Percentiles rank a stretch among this genome's conserved stretches.
Evolutionary conservation across 2,797 vertebrate genomes (phyloP).

Genomic region (Kryptopterus vitreolus): DNA sequence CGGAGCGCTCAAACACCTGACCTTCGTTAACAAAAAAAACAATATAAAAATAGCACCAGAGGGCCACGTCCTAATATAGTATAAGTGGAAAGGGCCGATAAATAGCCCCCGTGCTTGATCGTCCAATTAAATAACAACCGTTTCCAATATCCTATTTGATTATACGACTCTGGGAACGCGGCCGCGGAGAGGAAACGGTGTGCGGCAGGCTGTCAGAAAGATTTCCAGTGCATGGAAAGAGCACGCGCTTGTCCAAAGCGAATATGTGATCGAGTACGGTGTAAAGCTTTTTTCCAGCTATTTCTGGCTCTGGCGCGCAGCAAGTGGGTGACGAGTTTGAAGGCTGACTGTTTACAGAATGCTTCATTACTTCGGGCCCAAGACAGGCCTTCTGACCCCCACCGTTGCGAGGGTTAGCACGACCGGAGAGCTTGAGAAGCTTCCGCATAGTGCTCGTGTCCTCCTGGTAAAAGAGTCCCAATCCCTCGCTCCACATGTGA

Average conservation of each 20-base stretch:
- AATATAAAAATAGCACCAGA: too few relatives aligned
- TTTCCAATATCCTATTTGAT: background rate
- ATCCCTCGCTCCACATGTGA: too few relatives aligned
- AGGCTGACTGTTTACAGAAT: slow-evolving; percentile 41
- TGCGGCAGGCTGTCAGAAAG: slow-evolving; percentile 22
- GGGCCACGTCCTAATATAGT: background rate
- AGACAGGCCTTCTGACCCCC: slow-evolving; percentile 38
- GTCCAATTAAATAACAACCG: background rate
- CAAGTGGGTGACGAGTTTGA: slow-evolving; percentile 42
- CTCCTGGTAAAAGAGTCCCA: too few relatives aligned
- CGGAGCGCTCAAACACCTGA: too few relatives aligned
- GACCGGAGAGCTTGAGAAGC: slow-evolving; percentile 3
- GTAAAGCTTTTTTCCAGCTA: slow-evolving; percentile 29
- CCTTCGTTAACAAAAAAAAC: background rate
- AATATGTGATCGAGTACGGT: slow-evolving; percentile 36
- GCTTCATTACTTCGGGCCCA: slow-evolving; percentile 28
- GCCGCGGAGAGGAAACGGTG: background rate
- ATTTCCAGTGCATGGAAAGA: slow-evolving; percentile 35
- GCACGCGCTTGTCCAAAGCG: slow-evolving; percentile 36
- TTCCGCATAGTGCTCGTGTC: too few relatives aligned
- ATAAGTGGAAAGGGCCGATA: background rate
- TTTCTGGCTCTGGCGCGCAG: slow-evolving; percentile 45
- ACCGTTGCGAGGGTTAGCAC: slow-evolving; percentile 16
- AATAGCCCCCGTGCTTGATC: background rate
- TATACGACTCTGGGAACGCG: background rate